Conservation (phyloP, 1,140 invertebrate genomes). For the Adelges cooleyi region DNA sequence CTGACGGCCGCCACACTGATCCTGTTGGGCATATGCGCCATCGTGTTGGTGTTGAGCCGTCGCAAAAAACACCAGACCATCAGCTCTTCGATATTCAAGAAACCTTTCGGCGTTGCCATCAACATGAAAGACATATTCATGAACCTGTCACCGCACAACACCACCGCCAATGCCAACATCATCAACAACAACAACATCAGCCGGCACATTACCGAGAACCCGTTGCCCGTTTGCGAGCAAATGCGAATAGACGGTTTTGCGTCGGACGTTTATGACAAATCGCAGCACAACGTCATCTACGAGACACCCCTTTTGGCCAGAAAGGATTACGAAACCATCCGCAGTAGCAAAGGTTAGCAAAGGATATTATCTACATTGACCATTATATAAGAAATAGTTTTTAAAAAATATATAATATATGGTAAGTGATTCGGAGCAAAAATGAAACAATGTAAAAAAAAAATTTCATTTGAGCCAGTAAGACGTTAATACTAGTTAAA, state of each 20-base stretch:
- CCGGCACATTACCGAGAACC: conserved; percentile 16
- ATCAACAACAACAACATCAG: neutral
- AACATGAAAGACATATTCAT: conserved; percentile 22
- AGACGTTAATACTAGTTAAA: too few species aligned
- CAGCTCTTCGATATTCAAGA: conserved; percentile 48
- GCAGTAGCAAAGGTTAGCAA: neutral
- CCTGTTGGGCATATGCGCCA: conserved; percentile 51
- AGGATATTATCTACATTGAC: too few species aligned
- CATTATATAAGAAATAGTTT: too few species aligned
- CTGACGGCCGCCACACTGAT: conserved; percentile 59
- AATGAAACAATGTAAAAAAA: too few species aligned
- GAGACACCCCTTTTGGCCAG: conserved; percentile 4
- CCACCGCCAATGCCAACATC: neutral
- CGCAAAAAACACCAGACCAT: conserved; percentile 52
- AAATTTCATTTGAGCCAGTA: too few species aligned
- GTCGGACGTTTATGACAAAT: conserved; percentile 5
- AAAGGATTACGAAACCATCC: conserved; percentile 18
- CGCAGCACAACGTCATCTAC: conserved; percentile 6
- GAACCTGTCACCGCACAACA: conserved; percentile 17
- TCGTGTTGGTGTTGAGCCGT: conserved; percentile 53
- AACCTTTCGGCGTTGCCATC: conserved; percentile 49
- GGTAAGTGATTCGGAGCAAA: too few species aligned
- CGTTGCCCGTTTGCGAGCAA: neutral
- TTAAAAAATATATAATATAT: too few species aligned
- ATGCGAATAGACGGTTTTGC: conserved; percentile 11